Evolutionary conservation across 2,888 invertebrate species (phyloP).

Genomic region (Drosophila atroscutellata): DNA sequence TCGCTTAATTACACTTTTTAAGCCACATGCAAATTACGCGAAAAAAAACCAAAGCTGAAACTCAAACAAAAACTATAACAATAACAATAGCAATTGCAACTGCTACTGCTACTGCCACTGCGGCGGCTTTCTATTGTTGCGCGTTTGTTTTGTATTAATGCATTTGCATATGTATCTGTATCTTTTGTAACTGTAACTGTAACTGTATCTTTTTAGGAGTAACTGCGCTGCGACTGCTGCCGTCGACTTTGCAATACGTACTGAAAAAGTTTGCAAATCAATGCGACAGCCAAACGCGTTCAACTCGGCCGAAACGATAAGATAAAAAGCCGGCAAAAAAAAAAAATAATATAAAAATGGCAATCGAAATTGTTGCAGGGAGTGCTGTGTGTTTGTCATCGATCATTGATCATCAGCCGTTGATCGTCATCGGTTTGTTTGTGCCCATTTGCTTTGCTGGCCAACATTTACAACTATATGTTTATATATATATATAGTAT

Average conservation of each 20-base stretch:
- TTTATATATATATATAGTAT: not conserved
- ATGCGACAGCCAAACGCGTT: conserved; percentile 49
- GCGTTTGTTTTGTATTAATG: conserved; percentile 29
- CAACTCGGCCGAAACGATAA: conserved; percentile 54
- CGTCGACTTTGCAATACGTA: conserved; percentile 51
- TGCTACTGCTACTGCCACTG: conserved; percentile 6
- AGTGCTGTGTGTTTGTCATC: conserved; percentile 15
- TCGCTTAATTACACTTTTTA: conserved; percentile 47
- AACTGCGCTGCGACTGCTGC: conserved; percentile 43
- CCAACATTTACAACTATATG: conserved; percentile 1
- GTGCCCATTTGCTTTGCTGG: conserved; percentile 10
- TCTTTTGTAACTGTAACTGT: conserved; percentile 29
- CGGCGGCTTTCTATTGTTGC: conserved; percentile 68
- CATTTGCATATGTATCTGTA: conserved; percentile 8
- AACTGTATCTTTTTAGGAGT: conserved; percentile 16
- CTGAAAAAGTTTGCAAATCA: conserved; percentile 57
- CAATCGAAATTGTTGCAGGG: conserved; percentile 15
- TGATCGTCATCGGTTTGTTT: conserved; percentile 19
- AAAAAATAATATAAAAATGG: not conserved
- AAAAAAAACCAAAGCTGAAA: not conserved
- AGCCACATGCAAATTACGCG: conserved; percentile 64
- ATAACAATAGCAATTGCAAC: conserved; percentile 18
- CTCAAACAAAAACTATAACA: conserved; percentile 29
- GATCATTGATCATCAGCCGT: conserved; percentile 32
- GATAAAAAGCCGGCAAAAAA: conserved; percentile 44